phyloP scores from a whole-genome alignment of 2,113 vertebrate species.

The Puma concolor region DNA sequence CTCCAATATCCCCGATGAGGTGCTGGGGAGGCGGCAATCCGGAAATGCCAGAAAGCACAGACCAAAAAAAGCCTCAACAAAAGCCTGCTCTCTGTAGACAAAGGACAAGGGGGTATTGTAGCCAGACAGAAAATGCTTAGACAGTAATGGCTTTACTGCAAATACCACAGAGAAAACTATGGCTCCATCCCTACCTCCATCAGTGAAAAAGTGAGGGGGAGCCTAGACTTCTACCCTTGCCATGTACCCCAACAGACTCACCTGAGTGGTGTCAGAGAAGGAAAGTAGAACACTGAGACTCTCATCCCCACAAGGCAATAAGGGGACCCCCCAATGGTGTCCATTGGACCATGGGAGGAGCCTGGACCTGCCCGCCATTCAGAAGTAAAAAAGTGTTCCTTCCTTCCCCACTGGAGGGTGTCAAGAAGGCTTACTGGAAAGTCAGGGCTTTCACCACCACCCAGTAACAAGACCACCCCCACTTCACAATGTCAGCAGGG shows the following conservation, averaged over 20 bases:
- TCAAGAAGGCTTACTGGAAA: not conserved
- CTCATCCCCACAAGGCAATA: not conserved
- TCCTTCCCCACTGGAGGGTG: too few relatives aligned
- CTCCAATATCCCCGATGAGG: not conserved
- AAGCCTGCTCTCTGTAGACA: not conserved
- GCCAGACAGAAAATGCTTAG: not conserved
- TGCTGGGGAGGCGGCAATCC: not conserved
- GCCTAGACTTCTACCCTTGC: not conserved
- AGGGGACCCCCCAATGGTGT: not conserved
- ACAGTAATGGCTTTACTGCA: not conserved
- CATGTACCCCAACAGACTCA: not conserved
- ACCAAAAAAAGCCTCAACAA: not conserved
- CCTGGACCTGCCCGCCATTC: not conserved
- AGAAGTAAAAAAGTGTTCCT: not conserved
- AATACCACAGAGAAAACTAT: not conserved
- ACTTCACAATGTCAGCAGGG: not conserved
- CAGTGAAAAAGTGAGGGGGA: not conserved
- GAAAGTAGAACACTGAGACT: not conserved
- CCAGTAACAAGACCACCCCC: not conserved
- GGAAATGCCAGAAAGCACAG: not conserved
- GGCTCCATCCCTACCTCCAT: not conserved
- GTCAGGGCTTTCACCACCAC: not conserved
- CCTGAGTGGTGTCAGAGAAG: not conserved
- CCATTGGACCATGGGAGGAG: not conserved
- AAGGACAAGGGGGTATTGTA: not conserved